A percentile compares a stretch with the other conserved stretches of the same genome.
Evolutionary conservation across 2,888 invertebrate genomes (phyloP).

Genomic region (Chorisops tibialis): DNA sequence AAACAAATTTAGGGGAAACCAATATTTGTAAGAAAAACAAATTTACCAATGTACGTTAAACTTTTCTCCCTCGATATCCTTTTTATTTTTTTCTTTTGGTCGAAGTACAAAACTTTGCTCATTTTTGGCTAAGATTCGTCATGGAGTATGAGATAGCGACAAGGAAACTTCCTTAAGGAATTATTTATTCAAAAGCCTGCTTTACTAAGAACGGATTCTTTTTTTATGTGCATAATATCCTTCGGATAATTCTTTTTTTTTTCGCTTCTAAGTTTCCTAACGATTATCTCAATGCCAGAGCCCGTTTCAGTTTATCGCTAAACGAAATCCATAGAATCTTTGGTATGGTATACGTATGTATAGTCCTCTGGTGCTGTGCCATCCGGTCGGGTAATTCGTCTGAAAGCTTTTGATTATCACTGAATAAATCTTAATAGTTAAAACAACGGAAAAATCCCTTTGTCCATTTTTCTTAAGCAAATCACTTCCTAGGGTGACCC

Average conservation of each 20-base stretch:
- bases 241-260: not conserved
- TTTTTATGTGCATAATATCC: not conserved
- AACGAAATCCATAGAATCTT: constrained; percentile 20
- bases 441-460: constrained; percentile 36
- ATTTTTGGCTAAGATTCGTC: constrained; percentile 1
- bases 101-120: constrained; percentile 9
- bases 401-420: constrained; percentile 40
- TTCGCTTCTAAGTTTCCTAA: constrained; percentile 4
- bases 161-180: constrained; percentile 22
- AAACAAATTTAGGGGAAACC: constrained; percentile 27
- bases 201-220: not conserved
- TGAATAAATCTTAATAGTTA: constrained; percentile 39
- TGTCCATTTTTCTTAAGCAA: constrained; percentile 33
- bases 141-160: not conserved
- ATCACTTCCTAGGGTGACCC: constrained; percentile 33
- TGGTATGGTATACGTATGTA: constrained; percentile 6
- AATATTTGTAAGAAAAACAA: constrained; percentile 28
- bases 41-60: constrained; percentile 26
- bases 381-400: constrained; percentile 36
- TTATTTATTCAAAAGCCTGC: constrained; percentile 29
- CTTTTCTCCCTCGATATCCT: constrained; percentile 15
- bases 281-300: constrained; percentile 18
- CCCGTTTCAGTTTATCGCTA: constrained; percentile 19
- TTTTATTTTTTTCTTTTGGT: constrained; percentile 8
- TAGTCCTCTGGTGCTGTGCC: not conserved